Conservation (phyloP, 2,888 invertebrate genomes). For the Myopa testacea region DNA sequence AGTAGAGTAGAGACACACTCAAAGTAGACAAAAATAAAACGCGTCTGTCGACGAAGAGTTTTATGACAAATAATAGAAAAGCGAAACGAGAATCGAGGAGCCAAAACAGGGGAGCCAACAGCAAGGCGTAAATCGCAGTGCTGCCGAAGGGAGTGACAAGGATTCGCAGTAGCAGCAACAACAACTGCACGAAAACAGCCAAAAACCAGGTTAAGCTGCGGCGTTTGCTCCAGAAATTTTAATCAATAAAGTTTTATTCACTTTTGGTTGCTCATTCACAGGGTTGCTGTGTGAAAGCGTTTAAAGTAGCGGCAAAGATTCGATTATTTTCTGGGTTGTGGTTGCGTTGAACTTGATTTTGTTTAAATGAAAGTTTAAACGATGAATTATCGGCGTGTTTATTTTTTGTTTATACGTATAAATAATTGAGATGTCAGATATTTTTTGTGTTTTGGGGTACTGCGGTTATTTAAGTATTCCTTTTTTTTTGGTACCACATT, state of each 20-base stretch:
- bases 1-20: too few species aligned
- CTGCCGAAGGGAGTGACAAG: background rate
- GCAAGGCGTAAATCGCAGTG: background rate
- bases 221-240: conserved; percentile 43
- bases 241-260: conserved; percentile 44
- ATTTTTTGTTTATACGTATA: conserved; percentile 45
- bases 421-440: conserved; percentile 55
- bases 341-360: conserved; percentile 14
- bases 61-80: conserved; percentile 42
- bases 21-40: too few species aligned
- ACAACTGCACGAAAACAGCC: conserved; percentile 2
- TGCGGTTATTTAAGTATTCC: conserved; percentile 8
- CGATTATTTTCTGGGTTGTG: conserved; percentile 9
- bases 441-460: conserved; percentile 32
- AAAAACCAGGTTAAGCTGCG: conserved; percentile 43
- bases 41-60: background rate
- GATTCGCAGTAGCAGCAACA: background rate
- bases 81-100: background rate
- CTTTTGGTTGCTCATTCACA: conserved; percentile 4
- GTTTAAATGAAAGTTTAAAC: background rate
- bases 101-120: conserved; percentile 11
- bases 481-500: conserved; percentile 36
- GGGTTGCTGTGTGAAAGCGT: background rate
- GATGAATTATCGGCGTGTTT: background rate
- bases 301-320: background rate